These are phyloP conservation scores for Mercenaria mercenaria DNA, from an alignment of 1,140 invertebrate genomes.

Conservation along the genomic window DNA sequence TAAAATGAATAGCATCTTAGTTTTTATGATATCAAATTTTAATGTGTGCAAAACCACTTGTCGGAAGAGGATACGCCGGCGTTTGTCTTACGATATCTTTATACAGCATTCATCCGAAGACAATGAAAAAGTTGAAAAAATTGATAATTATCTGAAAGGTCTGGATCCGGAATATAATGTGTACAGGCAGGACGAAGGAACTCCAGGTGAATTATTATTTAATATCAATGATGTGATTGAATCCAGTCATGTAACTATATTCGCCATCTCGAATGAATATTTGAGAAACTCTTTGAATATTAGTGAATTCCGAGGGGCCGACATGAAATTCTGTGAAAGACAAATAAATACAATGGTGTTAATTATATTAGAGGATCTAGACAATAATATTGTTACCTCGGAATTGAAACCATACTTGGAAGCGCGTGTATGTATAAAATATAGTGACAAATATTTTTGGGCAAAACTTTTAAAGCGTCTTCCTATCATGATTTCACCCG, in stretches of 20 bases:
- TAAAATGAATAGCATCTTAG: slow-evolving; percentile 57
- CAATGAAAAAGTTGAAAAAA: slow-evolving; percentile 93
- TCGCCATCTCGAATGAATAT: slow-evolving; percentile 88
- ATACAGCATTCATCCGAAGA: slow-evolving; percentile 97
- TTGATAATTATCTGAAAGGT: slow-evolving; percentile 94
- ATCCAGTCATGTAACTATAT: slow-evolving; percentile 88
- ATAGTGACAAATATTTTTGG: slow-evolving; percentile 94
- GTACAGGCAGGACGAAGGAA: slow-evolving; percentile 93
- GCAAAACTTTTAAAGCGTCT: slow-evolving; percentile 91
- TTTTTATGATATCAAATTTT: slow-evolving; percentile 45
- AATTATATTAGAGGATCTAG: slow-evolving; percentile 92
- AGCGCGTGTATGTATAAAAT: slow-evolving; percentile 89
- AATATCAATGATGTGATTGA: slow-evolving; percentile 88
- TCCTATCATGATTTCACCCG: background rate
- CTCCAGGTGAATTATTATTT: slow-evolving; percentile 91
- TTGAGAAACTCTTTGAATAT: slow-evolving; percentile 90
- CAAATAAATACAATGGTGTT: slow-evolving; percentile 93
- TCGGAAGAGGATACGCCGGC: slow-evolving; percentile 19
- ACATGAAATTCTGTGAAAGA: slow-evolving; percentile 95
- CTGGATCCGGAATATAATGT: slow-evolving; percentile 94
- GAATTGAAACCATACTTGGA: slow-evolving; percentile 88
- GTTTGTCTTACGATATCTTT: slow-evolving; percentile 91
- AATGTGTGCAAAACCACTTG: background rate
- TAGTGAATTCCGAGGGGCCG: slow-evolving; percentile 91
- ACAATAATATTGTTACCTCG: slow-evolving; percentile 84